Percentiles rank a stretch among this genome's conserved stretches.
These are phyloP conservation scores for Autographa gamma DNA, from an alignment of 2,888 invertebrate genomes.

Conservation along the genomic window DNA sequence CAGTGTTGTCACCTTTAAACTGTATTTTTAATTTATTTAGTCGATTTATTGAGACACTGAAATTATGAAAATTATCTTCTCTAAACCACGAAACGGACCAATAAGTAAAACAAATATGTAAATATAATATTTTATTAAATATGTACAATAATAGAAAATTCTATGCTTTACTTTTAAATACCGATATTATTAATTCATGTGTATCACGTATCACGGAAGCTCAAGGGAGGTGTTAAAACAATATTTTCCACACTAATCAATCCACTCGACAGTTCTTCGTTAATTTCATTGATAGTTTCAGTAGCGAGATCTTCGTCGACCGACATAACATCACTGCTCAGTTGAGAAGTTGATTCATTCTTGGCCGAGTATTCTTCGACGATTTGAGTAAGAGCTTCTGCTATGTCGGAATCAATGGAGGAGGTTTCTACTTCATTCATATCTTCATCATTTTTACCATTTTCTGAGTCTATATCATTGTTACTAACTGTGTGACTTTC, in stretches of 20 bases:
- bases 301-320: conserved; percentile 73
- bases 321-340: conserved; percentile 61
- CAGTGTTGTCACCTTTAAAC: too few relatives aligned
- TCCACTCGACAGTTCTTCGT: conserved; percentile 63
- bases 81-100: too few relatives aligned
- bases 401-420: conserved; percentile 67
- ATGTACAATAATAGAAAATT: too few relatives aligned
- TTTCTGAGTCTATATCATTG: conserved; percentile 12
- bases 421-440: conserved; percentile 35
- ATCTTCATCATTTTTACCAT: conserved; percentile 13
- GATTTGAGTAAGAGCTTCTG: conserved; percentile 79
- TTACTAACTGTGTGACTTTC: conserved; percentile 8
- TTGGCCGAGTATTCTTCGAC: conserved; percentile 70
- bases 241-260: conserved; percentile 60
- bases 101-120: too few relatives aligned
- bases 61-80: too few relatives aligned
- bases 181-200: neutral
- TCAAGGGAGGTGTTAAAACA: conserved; percentile 76
- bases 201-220: conserved; percentile 68
- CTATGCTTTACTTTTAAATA: too few relatives aligned
- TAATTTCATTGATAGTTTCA: conserved; percentile 78
- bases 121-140: too few relatives aligned
- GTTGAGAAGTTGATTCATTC: conserved; percentile 48
- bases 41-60: too few relatives aligned
- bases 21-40: too few relatives aligned